A percentile compares a stretch with the other conserved stretches of the same genome.
phyloP scores from a whole-genome alignment of 2,797 vertebrate genomes.

The Phoebastria nigripes region DNA sequence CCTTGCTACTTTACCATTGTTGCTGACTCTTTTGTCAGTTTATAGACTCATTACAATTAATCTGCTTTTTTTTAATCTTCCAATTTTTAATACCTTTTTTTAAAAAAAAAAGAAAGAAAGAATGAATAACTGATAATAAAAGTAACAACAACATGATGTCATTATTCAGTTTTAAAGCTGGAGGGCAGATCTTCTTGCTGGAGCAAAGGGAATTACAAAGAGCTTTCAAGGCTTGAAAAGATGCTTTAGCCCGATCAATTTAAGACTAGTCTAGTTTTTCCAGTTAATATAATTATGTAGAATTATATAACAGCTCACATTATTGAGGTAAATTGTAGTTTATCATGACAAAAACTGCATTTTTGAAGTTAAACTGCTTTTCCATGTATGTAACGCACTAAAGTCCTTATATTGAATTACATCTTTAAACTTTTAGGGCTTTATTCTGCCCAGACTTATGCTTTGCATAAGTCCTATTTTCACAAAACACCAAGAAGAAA shows the following conservation, averaged over 20 bases:
- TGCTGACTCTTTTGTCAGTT: slow-evolving; percentile 30
- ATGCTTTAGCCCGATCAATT: slow-evolving; percentile 73
- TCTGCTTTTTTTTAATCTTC: slow-evolving; percentile 65
- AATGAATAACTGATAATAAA: slow-evolving; percentile 61
- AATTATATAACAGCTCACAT: slow-evolving; percentile 77
- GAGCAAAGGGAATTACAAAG: slow-evolving; percentile 74
- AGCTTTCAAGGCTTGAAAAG: slow-evolving; percentile 72
- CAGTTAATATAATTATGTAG: slow-evolving; percentile 80
- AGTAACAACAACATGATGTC: slow-evolving; percentile 57
- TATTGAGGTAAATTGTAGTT: slow-evolving; percentile 78
- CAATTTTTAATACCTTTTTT: slow-evolving; percentile 48
- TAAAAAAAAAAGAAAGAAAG: background rate
- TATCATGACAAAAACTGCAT: slow-evolving; percentile 71
- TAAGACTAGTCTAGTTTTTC: slow-evolving; percentile 76
- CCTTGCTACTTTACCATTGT: slow-evolving; percentile 26
- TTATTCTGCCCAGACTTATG: slow-evolving; percentile 23
- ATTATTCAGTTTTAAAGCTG: slow-evolving; percentile 68
- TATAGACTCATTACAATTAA: slow-evolving; percentile 65
- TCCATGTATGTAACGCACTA: slow-evolving; percentile 43
- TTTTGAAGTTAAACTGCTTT: slow-evolving; percentile 71
- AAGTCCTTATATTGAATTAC: slow-evolving; percentile 51
- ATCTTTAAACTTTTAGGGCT: slow-evolving; percentile 45
- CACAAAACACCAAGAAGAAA: background rate
- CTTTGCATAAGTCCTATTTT: slow-evolving; percentile 15
- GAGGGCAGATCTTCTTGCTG: slow-evolving; percentile 71